These are phyloP conservation scores for Lycia hirtaria DNA, from an alignment of 2,888 invertebrate genomes.

Conservation along the genomic window DNA sequence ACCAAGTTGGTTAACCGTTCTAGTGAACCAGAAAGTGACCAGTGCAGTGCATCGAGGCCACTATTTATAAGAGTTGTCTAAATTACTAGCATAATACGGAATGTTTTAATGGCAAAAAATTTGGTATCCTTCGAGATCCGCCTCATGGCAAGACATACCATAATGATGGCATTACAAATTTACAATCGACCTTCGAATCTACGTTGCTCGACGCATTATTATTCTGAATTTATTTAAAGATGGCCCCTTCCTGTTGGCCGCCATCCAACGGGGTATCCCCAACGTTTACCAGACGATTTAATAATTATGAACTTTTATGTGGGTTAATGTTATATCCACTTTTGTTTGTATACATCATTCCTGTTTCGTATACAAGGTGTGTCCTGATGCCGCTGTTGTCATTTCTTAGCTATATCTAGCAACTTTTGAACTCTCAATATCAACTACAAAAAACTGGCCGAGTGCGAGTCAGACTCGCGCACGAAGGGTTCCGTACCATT, in stretches of 20 bases:
- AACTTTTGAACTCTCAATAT: no score
- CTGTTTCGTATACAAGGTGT: no score
- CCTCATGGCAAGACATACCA: conserved; percentile 13
- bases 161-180: conserved; percentile 50
- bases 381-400: no score
- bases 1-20: no score
- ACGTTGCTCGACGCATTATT: conserved; percentile 63
- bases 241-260: conserved; percentile 79
- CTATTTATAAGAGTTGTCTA: no score
- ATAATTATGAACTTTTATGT: conserved; percentile 75
- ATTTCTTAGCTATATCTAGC: no score
- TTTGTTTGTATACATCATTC: conserved; percentile 56
- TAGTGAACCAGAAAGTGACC: no score
- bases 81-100: no score
- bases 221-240: conserved; percentile 78
- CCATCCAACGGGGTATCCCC: conserved; percentile 81
- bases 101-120: conserved; percentile 21
- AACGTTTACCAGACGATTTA: conserved; percentile 78
- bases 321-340: conserved; percentile 64
- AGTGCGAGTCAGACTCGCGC: no score
- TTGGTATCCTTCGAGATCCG: conserved; percentile 5
- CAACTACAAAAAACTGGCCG: no score
- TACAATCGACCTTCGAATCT: conserved; percentile 54
- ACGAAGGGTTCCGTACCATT: no score
- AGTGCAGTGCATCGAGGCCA: no score